phyloP scores from a whole-genome alignment of 2,113 vertebrate species.

The Cariama cristata region DNA sequence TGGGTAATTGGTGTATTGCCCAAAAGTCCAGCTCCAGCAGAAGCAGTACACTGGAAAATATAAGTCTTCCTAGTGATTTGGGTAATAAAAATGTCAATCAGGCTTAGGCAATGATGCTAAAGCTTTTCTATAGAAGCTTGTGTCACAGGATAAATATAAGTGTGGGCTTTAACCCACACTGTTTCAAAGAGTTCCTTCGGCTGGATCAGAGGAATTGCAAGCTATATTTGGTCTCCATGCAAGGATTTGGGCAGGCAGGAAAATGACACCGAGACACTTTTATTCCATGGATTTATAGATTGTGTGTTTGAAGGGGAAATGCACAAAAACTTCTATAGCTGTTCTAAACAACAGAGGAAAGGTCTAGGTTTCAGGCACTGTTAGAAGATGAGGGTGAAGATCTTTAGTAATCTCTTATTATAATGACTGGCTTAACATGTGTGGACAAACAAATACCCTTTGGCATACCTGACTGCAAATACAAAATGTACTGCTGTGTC shows the following conservation, averaged over 20 bases:
- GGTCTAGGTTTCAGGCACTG: neutral
- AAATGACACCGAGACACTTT: neutral
- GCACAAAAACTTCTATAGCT: neutral
- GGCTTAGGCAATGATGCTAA: neutral
- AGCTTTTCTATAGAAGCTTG: neutral
- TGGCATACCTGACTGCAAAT: neutral
- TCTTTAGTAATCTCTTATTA: neutral
- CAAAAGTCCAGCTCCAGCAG: neutral
- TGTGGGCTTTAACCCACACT: neutral
- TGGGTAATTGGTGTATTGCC: neutral
- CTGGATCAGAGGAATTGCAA: neutral
- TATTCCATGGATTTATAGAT: neutral
- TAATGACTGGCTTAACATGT: neutral
- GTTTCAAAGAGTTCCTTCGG: neutral
- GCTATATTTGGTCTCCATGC: neutral
- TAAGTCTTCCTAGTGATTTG: constrained; percentile 16
- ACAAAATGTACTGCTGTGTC: neutral
- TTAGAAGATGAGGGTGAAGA: neutral
- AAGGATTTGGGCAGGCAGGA: neutral
- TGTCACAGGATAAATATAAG: constrained; percentile 17
- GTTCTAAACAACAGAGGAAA: neutral
- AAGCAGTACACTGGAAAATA: neutral
- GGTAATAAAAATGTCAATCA: constrained; percentile 11
- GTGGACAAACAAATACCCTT: neutral
- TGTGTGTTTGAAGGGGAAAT: neutral